These are phyloP conservation scores for Penaeus monodon DNA, from an alignment of 2,888 invertebrate species.

Conservation along the genomic window DNA sequence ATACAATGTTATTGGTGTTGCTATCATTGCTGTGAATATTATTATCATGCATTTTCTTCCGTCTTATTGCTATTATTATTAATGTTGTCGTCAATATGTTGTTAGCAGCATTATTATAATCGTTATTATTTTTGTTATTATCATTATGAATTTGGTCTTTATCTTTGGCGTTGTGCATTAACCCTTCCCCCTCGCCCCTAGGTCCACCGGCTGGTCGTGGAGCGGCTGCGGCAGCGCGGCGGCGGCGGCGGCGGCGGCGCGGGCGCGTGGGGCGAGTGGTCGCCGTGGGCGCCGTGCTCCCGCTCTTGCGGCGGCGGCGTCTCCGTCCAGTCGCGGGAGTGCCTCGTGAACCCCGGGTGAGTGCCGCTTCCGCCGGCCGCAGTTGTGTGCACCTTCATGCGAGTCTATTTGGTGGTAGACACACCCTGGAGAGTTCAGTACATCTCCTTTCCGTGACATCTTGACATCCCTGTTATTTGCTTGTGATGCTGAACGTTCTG, in stretches of 20 bases:
- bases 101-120: too few species aligned
- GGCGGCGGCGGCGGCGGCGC: conserved; percentile 5
- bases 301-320: conserved; percentile 58
- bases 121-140: background rate
- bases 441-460: too few species aligned
- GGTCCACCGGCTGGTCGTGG: conserved; percentile 58
- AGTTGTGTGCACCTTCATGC: conserved; percentile 47
- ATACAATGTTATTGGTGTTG: too few species aligned
- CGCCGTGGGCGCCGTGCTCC: conserved; percentile 58
- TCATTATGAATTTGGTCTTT: background rate
- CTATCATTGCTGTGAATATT: too few species aligned
- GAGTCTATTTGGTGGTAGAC: conserved; percentile 27
- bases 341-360: conserved; percentile 39
- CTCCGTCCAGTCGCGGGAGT: conserved; percentile 58
- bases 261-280: conserved; percentile 61
- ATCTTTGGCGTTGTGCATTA: too few species aligned
- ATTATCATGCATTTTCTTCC: too few species aligned
- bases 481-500: too few species aligned
- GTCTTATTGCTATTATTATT: too few species aligned
- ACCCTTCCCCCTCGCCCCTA: background rate
- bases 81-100: too few species aligned
- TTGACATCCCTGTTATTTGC: too few species aligned
- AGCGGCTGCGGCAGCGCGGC: conserved; percentile 34
- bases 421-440: too few species aligned
- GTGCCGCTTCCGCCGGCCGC: background rate